These are phyloP conservation scores for Ochlodes sylvanus DNA, from an alignment of 2,888 invertebrate species.

Conservation along the genomic window DNA sequence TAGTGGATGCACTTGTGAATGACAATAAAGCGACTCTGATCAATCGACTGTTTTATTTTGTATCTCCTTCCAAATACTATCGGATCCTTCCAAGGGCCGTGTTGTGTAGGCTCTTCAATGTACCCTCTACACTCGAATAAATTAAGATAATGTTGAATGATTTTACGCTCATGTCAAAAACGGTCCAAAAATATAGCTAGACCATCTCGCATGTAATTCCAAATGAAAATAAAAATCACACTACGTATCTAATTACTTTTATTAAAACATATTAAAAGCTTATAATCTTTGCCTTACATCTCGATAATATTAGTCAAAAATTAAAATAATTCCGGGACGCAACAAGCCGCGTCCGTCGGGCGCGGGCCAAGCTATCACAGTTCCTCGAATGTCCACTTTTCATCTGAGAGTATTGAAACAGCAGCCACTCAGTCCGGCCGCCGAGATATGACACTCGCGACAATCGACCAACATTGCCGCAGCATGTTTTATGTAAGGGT, in stretches of 20 bases:
- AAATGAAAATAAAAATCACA: background rate
- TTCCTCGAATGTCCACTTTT: constrained; percentile 13
- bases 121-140: too few species aligned
- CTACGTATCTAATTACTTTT: constrained; percentile 36
- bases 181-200: too few species aligned
- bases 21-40: constrained; percentile 79
- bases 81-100: too few species aligned
- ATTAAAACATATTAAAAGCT: constrained; percentile 43
- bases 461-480: too few species aligned
- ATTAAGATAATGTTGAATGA: too few species aligned
- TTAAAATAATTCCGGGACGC: constrained; percentile 21
- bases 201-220: too few species aligned
- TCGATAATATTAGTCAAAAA: constrained; percentile 37
- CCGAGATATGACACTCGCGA: too few species aligned
- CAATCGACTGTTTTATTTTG: constrained; percentile 46
- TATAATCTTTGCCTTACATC: constrained; percentile 33
- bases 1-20: constrained; percentile 80
- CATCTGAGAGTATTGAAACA: background rate
- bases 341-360: constrained; percentile 16
- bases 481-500: too few species aligned
- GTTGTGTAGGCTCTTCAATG: too few species aligned
- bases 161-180: too few species aligned
- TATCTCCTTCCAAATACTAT: background rate
- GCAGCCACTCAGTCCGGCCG: background rate
- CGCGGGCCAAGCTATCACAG: constrained; percentile 32